These are phyloP conservation scores for Graptemys geographica DNA, from an alignment of 2,797 vertebrate genomes.

Conservation along the genomic window DNA sequence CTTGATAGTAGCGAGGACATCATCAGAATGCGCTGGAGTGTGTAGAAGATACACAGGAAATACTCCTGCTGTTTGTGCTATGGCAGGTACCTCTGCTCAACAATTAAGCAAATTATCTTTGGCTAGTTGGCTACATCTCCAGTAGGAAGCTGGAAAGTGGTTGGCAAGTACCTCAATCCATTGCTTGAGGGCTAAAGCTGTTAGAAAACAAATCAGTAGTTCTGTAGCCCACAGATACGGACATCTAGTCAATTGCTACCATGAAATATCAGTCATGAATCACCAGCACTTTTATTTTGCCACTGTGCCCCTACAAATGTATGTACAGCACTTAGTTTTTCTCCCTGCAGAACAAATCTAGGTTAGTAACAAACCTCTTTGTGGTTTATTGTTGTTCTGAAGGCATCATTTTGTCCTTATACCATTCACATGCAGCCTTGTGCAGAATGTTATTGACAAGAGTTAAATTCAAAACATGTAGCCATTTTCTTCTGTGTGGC, in stretches of 20 bases:
- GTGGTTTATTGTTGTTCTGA: conserved; percentile 67
- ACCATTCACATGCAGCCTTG: conserved; percentile 73
- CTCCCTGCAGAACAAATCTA: conserved; percentile 40
- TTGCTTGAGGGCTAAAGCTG: conserved; percentile 40
- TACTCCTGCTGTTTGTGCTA: rapidly evolving
- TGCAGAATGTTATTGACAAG: conserved; percentile 81
- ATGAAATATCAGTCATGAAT: neutral
- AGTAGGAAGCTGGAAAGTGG: conserved; percentile 27
- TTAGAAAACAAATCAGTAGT: conserved; percentile 34
- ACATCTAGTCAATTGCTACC: conserved; percentile 30
- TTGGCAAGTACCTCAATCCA: conserved; percentile 8
- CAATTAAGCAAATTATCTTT: conserved; percentile 9
- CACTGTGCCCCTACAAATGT: conserved; percentile 49
- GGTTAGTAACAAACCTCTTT: conserved; percentile 58
- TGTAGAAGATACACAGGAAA: neutral
- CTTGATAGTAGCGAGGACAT: conserved; percentile 11
- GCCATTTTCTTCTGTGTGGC: conserved; percentile 80
- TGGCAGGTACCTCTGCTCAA: neutral
- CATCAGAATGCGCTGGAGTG: neutral
- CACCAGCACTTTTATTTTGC: conserved; percentile 47
- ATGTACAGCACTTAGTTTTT: neutral
- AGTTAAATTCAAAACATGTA: conserved; percentile 87
- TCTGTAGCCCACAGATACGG: neutral
- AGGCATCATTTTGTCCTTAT: conserved; percentile 72
- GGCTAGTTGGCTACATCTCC: neutral